Evolutionary conservation across 2,113 vertebrate species (phyloP).

Genomic region (Oxyruncus cristatus): DNA sequence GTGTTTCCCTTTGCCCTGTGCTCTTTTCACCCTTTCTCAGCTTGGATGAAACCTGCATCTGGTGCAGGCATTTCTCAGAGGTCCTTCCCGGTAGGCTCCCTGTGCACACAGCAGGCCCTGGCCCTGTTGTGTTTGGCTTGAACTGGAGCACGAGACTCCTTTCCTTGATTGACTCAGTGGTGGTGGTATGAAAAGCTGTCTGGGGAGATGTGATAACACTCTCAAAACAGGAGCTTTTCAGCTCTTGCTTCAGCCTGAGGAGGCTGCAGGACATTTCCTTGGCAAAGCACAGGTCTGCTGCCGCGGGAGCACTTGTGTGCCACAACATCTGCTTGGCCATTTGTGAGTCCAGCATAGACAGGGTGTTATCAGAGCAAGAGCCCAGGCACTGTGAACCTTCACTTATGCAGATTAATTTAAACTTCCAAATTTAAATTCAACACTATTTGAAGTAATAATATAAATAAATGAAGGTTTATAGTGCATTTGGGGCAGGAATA

Average conservation of each 20-base stretch:
- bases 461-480: background rate
- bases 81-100: background rate
- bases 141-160: background rate
- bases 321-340: background rate
- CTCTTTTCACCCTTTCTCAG: background rate
- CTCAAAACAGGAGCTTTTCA: background rate
- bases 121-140: background rate
- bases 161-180: background rate
- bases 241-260: background rate
- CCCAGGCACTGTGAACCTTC: background rate
- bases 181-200: background rate
- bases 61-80: background rate
- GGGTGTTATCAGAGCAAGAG: background rate
- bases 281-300: background rate
- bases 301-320: rapidly evolving
- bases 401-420: background rate
- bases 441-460: background rate
- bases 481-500: background rate
- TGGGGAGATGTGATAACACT: background rate
- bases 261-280: background rate
- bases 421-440: background rate
- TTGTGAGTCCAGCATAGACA: rapidly evolving
- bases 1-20: background rate
- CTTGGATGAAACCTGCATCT: background rate
- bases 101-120: background rate